phyloP scores from a whole-genome alignment of 2,113 vertebrate genomes.

The Laticauda laticaudata region DNA sequence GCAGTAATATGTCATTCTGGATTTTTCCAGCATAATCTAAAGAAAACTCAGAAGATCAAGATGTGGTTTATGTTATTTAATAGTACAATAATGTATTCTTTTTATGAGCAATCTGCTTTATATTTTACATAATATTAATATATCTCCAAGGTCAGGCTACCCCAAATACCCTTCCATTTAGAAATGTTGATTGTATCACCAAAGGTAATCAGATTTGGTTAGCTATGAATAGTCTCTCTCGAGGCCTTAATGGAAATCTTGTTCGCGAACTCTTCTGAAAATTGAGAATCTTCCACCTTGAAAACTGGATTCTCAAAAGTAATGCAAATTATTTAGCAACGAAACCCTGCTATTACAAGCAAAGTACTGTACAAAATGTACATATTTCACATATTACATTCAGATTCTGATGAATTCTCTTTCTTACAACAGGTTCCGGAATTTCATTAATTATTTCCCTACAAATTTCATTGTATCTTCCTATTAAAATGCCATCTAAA shows the following conservation, averaged over 20 bases:
- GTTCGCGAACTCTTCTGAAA: background rate
- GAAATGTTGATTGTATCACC: slow-evolving; percentile 33
- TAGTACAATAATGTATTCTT: slow-evolving; percentile 19
- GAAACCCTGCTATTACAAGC: background rate
- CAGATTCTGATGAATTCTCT: background rate
- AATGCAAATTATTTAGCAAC: background rate
- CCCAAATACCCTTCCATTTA: slow-evolving; percentile 10
- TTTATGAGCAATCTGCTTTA: slow-evolving; percentile 30
- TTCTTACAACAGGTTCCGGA: no score
- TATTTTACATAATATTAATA: slow-evolving; percentile 31
- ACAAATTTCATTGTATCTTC: background rate
- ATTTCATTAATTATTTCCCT: background rate
- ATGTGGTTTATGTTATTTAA: background rate
- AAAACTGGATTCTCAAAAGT: background rate
- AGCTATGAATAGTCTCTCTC: background rate
- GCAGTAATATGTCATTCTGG: background rate
- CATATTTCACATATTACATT: background rate
- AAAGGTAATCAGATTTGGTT: slow-evolving; percentile 28
- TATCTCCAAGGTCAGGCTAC: slow-evolving; percentile 31
- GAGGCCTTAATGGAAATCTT: background rate
- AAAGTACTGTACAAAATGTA: background rate
- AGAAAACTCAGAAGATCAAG: slow-evolving; percentile 1
- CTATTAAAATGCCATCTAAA: background rate
- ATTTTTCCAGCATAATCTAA: slow-evolving; percentile 2
- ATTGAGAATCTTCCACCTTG: background rate